These are phyloP conservation scores for Sander vitreus DNA, from an alignment of 2,113 vertebrate genomes.

Conservation along the genomic window DNA sequence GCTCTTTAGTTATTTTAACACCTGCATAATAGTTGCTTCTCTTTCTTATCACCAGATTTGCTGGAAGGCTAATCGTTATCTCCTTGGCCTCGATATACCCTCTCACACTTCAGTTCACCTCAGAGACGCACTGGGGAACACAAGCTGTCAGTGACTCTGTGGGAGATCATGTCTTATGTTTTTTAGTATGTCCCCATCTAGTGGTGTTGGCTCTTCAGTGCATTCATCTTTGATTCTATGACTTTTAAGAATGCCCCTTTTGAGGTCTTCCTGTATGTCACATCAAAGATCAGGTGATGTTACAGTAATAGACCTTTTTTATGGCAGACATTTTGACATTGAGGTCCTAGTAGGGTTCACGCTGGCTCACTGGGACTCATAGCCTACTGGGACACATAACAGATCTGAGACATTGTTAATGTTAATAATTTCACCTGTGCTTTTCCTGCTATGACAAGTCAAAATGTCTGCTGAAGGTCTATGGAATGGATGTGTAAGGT, in stretches of 20 bases:
- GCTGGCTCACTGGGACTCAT: too few species aligned
- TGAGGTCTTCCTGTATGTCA: neutral
- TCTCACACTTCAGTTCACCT: slow-evolving; percentile 53
- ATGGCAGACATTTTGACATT: neutral
- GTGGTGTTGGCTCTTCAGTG: slow-evolving; percentile 6
- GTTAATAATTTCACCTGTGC: too few species aligned
- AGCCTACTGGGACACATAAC: neutral
- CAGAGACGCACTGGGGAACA: neutral
- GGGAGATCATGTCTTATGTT: neutral
- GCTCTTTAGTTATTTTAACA: slow-evolving; percentile 18
- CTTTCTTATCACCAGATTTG: slow-evolving; percentile 63
- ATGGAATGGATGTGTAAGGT: neutral
- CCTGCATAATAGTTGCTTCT: slow-evolving; percentile 28
- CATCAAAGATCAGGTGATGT: neutral
- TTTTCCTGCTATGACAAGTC: too few species aligned
- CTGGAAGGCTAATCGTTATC: slow-evolving; percentile 50
- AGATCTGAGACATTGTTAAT: too few species aligned
- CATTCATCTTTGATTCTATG: neutral
- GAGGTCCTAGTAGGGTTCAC: neutral
- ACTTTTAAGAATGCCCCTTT: neutral
- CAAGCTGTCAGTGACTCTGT: neutral
- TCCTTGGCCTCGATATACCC: slow-evolving; percentile 50
- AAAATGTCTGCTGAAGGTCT: neutral
- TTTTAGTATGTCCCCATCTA: slow-evolving; percentile 42
- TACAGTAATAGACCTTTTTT: neutral